phyloP scores from a whole-genome alignment of 2,797 vertebrate species.

The Amniataba percoides region DNA sequence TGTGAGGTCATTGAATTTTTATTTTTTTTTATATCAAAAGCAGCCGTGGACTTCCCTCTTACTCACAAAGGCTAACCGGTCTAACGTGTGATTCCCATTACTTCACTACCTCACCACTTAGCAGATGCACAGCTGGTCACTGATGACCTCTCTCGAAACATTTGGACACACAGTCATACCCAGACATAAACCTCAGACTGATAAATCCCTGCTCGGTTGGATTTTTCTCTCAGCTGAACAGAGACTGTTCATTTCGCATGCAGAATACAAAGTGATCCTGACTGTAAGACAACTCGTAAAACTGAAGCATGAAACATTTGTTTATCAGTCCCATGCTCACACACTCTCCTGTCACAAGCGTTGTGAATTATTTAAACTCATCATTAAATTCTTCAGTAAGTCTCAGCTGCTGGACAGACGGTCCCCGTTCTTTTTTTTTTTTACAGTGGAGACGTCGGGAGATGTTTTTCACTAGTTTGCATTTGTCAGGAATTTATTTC shows the following conservation, averaged over 20 bases:
- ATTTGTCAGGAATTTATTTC: not conserved
- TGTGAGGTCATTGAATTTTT: conserved; percentile 73
- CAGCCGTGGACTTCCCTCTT: conserved; percentile 78
- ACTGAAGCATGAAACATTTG: not conserved
- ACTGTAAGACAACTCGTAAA: not conserved
- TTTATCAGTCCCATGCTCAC: not conserved
- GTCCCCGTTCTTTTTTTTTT: not conserved
- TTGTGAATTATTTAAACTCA: not conserved
- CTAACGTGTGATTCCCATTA: conserved; percentile 71
- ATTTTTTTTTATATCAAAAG: conserved; percentile 67
- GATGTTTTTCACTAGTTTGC: not conserved
- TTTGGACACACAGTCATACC: conserved; percentile 51
- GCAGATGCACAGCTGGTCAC: conserved; percentile 64
- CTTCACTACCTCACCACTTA: conserved; percentile 58
- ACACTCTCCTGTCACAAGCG: not conserved
- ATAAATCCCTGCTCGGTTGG: conserved; percentile 12
- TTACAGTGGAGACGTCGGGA: not conserved
- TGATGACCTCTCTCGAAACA: conserved; percentile 59
- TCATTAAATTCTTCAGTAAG: not conserved
- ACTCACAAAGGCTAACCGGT: conserved; percentile 66
- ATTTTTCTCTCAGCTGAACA: not conserved
- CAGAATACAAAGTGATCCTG: not conserved
- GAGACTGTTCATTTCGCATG: conserved; percentile 5
- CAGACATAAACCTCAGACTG: conserved; percentile 20
- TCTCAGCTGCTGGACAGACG: not conserved